Conservation (phyloP, 2,113 vertebrate genomes). For the Nycticryphes semicollaris region DNA sequence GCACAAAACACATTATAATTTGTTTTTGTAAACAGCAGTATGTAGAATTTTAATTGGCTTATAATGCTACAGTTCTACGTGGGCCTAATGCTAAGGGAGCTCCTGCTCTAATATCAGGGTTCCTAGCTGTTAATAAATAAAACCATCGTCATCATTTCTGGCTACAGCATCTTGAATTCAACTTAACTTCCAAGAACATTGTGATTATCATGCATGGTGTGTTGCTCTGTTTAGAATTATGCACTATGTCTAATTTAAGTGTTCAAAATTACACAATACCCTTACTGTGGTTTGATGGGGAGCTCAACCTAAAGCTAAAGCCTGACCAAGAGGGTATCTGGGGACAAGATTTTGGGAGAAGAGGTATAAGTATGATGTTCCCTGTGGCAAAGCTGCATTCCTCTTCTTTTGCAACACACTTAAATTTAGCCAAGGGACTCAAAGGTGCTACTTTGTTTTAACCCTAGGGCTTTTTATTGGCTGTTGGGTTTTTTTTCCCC, state of each 20-base stretch:
- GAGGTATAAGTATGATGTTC: background rate
- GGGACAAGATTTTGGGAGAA: conserved; percentile 20
- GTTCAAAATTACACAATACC: conserved; percentile 62
- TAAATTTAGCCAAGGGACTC: conserved; percentile 9
- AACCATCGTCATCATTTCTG: background rate
- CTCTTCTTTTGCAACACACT: background rate
- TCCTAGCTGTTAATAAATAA: conserved; percentile 27
- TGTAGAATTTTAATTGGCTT: conserved; percentile 57
- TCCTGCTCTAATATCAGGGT: conserved; percentile 10
- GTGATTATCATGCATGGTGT: conserved; percentile 27
- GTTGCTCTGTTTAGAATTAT: conserved; percentile 38
- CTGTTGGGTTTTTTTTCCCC: background rate
- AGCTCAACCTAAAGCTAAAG: conserved; percentile 49
- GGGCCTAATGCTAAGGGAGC: conserved; percentile 11
- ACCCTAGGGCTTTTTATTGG: background rate
- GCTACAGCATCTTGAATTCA: conserved; percentile 12
- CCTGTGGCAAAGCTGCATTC: conserved; percentile 36
- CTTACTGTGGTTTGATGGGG: conserved; percentile 36
- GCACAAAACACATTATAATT: conserved; percentile 59
- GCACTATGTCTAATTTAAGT: conserved; percentile 51
- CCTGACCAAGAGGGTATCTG: conserved; percentile 25
- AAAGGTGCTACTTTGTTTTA: conserved; percentile 29
- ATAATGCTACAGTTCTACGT: background rate
- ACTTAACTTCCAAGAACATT: conserved; percentile 20
- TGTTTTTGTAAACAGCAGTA: conserved; percentile 60